Percentiles rank a stretch among this genome's conserved stretches.
Evolutionary conservation across 2,888 invertebrate species (phyloP).

Genomic region (Nomada fucata): DNA sequence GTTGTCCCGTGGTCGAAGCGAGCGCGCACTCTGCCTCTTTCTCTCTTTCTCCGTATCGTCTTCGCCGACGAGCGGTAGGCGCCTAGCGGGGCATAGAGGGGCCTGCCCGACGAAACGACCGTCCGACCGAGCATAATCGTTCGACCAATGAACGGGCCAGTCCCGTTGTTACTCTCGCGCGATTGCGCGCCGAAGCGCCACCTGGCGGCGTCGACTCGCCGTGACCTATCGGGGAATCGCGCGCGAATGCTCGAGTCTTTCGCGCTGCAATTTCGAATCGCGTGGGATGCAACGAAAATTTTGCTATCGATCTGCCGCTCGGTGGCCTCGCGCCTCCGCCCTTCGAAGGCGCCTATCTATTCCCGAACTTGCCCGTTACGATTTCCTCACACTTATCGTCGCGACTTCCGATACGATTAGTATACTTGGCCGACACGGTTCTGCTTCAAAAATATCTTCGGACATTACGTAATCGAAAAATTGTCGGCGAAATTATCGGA

Average conservation of each 20-base stretch:
- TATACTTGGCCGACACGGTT: constrained; percentile 12
- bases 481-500: constrained; percentile 18
- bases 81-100: constrained; percentile 1
- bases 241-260: constrained; percentile 40
- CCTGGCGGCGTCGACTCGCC: not conserved
- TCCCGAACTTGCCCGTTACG: not conserved
- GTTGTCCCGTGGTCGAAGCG: constrained; percentile 42
- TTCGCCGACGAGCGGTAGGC: not conserved
- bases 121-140: not conserved
- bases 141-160: constrained; percentile 19
- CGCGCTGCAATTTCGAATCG: constrained; percentile 21
- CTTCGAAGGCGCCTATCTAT: not conserved
- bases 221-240: constrained; percentile 43
- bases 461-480: constrained; percentile 41
- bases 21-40: constrained; percentile 38
- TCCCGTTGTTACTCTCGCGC: not conserved
- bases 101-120: constrained; percentile 2
- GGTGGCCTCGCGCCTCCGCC: not conserved
- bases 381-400: not conserved
- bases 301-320: not conserved
- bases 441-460: constrained; percentile 22
- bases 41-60: constrained; percentile 36
- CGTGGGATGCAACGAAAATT: not conserved
- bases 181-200: constrained; percentile 32
- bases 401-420: not conserved